A percentile compares a stretch with the other conserved stretches of the same genome.
These are phyloP conservation scores for Cryptomyrus ogoouensis DNA, from an alignment of 2,113 vertebrate species.

Conservation along the genomic window DNA sequence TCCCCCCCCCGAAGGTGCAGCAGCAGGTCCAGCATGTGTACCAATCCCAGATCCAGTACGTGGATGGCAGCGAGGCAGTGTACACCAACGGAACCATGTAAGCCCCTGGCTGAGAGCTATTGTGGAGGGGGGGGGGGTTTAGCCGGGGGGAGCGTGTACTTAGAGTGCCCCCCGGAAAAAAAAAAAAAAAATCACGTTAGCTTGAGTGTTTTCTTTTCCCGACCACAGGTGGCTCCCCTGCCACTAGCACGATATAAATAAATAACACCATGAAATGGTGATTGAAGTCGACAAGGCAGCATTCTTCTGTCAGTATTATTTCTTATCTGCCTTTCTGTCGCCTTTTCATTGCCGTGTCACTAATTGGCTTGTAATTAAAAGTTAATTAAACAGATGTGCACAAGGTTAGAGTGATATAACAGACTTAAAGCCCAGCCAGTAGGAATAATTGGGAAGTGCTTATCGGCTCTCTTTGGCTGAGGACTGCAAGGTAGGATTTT, in stretches of 20 bases:
- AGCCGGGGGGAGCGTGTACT: background rate
- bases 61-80: conserved; percentile 83
- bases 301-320: background rate
- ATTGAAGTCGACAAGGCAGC: conserved; percentile 11
- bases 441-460: background rate
- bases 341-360: conserved; percentile 5
- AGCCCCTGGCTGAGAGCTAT: conserved; percentile 35
- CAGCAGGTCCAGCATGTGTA: conserved; percentile 79
- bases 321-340: conserved; percentile 10
- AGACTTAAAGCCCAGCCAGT: background rate
- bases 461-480: background rate
- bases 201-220: background rate
- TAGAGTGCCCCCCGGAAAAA: background rate
- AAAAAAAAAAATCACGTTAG: background rate
- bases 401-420: background rate
- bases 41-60: conserved; percentile 88
- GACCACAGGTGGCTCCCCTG: background rate
- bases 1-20: background rate
- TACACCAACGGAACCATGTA: conserved; percentile 94
- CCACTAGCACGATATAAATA: background rate
- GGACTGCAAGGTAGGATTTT: background rate
- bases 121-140: background rate
- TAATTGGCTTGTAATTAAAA: conserved; percentile 19
- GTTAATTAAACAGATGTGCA: conserved; percentile 28
- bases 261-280: conserved; percentile 8